A percentile compares a stretch with the other conserved stretches of the same genome.
These are phyloP conservation scores for Horisme vitalbata DNA, from an alignment of 2,888 invertebrate genomes.

Conservation along the genomic window DNA sequence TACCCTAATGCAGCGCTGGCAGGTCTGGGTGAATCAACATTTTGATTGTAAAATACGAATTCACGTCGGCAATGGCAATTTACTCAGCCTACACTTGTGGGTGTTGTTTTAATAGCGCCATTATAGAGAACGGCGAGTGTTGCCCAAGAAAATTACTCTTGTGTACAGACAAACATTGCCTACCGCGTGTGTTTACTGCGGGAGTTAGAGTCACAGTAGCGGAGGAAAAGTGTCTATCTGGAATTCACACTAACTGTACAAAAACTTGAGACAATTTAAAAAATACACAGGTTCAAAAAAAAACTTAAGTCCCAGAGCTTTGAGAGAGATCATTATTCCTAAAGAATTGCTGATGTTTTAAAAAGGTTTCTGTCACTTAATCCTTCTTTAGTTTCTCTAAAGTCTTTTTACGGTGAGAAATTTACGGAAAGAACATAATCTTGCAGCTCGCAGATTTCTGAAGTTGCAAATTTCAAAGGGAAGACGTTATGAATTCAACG, in stretches of 20 bases:
- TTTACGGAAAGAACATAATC: slow-evolving; percentile 11
- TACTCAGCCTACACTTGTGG: slow-evolving; percentile 65
- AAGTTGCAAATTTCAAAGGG: slow-evolving; percentile 6
- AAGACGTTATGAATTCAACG: slow-evolving; percentile 22
- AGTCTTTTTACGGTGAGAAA: slow-evolving; percentile 10
- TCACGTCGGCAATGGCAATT: slow-evolving; percentile 76
- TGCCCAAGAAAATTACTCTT: slow-evolving; percentile 72
- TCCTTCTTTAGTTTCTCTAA: slow-evolving; percentile 23
- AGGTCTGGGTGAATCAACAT: slow-evolving; percentile 73
- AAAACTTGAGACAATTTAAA: slow-evolving; percentile 3
- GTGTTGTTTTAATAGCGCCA: slow-evolving; percentile 77
- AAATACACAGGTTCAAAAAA: slow-evolving; percentile 1
- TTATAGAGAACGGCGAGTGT: slow-evolving; percentile 70
- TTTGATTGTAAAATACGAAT: slow-evolving; percentile 74
- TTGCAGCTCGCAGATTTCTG: background rate
- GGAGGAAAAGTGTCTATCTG: slow-evolving; percentile 25
- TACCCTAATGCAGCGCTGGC: slow-evolving; percentile 73
- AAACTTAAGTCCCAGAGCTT: slow-evolving; percentile 22
- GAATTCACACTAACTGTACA: slow-evolving; percentile 23
- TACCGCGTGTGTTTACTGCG: slow-evolving; percentile 50
- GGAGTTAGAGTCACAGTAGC: slow-evolving; percentile 45
- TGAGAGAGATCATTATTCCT: slow-evolving; percentile 23
- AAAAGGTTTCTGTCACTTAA: slow-evolving; percentile 27
- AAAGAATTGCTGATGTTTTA: slow-evolving; percentile 29
- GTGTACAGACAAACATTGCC: slow-evolving; percentile 57